phyloP scores from a whole-genome alignment of 2,113 vertebrate species.

The Prochilodus magdalenae region DNA sequence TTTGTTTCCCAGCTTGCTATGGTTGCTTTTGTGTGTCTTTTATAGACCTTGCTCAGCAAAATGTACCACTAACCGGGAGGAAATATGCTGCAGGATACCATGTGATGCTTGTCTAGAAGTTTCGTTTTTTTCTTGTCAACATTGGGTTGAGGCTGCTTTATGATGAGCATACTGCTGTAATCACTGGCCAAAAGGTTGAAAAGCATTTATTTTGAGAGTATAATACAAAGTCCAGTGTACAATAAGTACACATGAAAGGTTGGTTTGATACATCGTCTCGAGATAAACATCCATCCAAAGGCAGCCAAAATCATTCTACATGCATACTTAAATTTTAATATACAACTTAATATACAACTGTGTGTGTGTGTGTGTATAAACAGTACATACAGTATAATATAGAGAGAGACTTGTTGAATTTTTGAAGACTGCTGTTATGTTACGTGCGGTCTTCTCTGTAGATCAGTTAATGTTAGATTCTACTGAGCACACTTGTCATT shows the following conservation, averaged over 20 bases:
- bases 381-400: too few relatives aligned
- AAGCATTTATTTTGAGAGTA: too few relatives aligned
- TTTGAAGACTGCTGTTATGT: too few relatives aligned
- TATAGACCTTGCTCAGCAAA: conserved; percentile 19
- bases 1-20: conserved; percentile 22
- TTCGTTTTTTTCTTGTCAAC: background rate
- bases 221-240: too few relatives aligned
- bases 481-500: background rate
- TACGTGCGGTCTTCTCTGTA: background rate
- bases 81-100: background rate
- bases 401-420: too few relatives aligned
- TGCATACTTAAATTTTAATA: too few relatives aligned
- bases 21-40: conserved; percentile 1
- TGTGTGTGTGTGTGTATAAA: too few relatives aligned
- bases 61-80: background rate
- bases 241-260: too few relatives aligned
- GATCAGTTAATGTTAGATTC: background rate
- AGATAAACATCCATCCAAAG: too few relatives aligned
- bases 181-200: background rate
- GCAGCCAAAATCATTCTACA: too few relatives aligned
- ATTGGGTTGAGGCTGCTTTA: background rate
- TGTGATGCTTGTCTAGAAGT: background rate
- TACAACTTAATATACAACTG: too few relatives aligned
- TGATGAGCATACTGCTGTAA: background rate
- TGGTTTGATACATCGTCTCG: too few relatives aligned